Evolutionary conservation across 2,888 invertebrate species (phyloP), one percentile per base, ranked within the genome.

Genomic region (Callyntrura sp.): DNA sequence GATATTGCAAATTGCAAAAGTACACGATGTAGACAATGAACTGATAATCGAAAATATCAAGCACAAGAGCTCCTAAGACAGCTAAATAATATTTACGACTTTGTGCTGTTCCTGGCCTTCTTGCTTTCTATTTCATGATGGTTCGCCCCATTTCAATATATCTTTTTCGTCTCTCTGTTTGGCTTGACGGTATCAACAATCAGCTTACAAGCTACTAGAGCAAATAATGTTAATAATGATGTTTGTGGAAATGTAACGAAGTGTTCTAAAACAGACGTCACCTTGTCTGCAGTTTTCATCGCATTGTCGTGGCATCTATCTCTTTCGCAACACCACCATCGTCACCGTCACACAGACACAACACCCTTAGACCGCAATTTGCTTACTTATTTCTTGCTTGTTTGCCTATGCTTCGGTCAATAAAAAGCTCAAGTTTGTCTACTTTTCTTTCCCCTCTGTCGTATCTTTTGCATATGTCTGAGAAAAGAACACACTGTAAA

Each of bases 221-320:
- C 12, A 65, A 65, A 65, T 65, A 65, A 65, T 28, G 14, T 28
- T 28, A 65, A 65, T 65, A 65, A 65, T 65, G 28, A 65, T 28
- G 60, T 60, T 60, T 60, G 60, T 65, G 28, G 65, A 65, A 65
- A 14, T 28, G 65, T 65, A 65, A 28, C 35, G 35, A 65, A 51
- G 28, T 28, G 25, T 65, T 65, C 5, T 23, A 17, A 65, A 28
- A 65, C 60, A 60, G 60, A 60, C 23, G 28, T 17, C 14, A 14
- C 12, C 28, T 28, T 65, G 65, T 28, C 65, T 65, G 28, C 14
- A 28, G 12, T 20, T 62, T 65, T 65, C 28, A 65, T 65, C 28
- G 65, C 28, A 65, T 65, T 65, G 65, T 65, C 28, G 65, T 65
- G 28, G 65, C 17, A 28, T 65, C 9, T 35, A 6, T 35, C 35